These are phyloP conservation scores for Lethocerus indicus DNA, from an alignment of 1,140 invertebrate species.

Conservation along the genomic window DNA sequence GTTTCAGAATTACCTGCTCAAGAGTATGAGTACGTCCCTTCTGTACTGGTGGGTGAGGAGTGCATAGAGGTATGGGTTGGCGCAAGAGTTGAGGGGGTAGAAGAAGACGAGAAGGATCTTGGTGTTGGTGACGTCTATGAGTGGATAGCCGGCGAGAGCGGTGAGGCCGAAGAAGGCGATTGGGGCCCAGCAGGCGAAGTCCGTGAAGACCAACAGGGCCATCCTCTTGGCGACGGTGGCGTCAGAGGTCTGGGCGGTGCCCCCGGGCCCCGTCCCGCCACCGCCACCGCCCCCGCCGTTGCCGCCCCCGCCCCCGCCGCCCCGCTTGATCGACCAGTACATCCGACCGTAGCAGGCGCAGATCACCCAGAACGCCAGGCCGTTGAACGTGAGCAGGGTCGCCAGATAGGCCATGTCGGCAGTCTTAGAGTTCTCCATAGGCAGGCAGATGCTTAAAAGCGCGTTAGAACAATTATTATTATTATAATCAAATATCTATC, in stretches of 20 bases:
- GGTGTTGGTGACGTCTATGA: conserved; percentile 69
- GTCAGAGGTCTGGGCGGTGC: conserved; percentile 22
- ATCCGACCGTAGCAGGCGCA: conserved; percentile 68
- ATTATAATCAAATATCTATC: too few relatives aligned
- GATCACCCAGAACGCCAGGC: conserved; percentile 56
- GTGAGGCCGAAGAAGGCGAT: conserved; percentile 72
- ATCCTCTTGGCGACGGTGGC: conserved; percentile 72
- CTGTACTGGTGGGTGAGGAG: conserved; percentile 76
- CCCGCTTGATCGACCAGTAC: conserved; percentile 42
- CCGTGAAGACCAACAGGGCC: conserved; percentile 69
- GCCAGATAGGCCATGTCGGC: conserved; percentile 40
- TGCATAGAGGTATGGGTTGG: conserved; percentile 83
- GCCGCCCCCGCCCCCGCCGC: not conserved
- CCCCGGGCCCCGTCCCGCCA: not conserved
- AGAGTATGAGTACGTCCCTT: conserved; percentile 52
- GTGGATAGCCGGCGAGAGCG: conserved; percentile 54
- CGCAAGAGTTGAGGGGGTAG: conserved; percentile 79
- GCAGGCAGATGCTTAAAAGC: conserved; percentile 33
- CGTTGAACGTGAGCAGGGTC: conserved; percentile 51
- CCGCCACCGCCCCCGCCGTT: conserved; percentile 37
- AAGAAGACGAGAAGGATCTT: conserved; percentile 84
- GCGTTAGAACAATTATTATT: too few relatives aligned
- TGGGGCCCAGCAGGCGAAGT: conserved; percentile 74
- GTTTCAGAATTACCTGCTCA: conserved; percentile 37
- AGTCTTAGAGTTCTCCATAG: conserved; percentile 24